Evolutionary conservation across 2,797 vertebrate genomes (phyloP), one percentile per base, ranked within the genome.

Genomic region (Pitangus sulphuratus): DNA sequence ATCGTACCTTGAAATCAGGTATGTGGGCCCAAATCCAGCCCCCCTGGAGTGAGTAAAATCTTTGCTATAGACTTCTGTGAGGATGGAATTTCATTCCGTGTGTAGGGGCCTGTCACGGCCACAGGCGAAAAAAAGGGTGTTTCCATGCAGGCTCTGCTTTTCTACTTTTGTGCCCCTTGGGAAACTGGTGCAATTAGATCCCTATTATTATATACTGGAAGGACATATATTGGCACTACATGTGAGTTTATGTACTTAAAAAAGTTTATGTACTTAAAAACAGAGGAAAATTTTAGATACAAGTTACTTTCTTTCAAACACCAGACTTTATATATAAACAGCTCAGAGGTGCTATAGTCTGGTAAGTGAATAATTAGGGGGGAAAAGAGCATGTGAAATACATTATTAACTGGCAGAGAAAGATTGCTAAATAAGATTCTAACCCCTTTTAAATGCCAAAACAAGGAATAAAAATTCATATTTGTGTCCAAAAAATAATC

Each of bases 241-340:
- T 84, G 33, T 11, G 54, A 92, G 89, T 90, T 88, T 94, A 78
- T 28, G 61, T 61, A 81, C 70, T 87, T 87, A 22, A 44, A 80
- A 80, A 92, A 69, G 56, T 89, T 87, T 84, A 60, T 56, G 64
- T 48, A 60, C 68, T 91, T 85, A 60, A 90, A 90, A 95, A 50
- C 9, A 87, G 56, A 81, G 39, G 83, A 65, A 81, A 91, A 86
- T 71, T 88, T 96, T 47, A 91, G 91, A 92, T 92, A 69, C n/a
- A 90, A 90, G 82, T 91, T 92, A 68, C 40, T 70, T 68, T 56
- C 89, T 89, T 95, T 92, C 80, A 92, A 95, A 92, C 72, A 81
- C 47, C 44, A 96, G 95, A 94, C 94, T 96, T 96, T 96, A 95
- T 81, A 90, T 66, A 84, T 95, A 96, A 96, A 96, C 95, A 96